Percentiles rank a stretch among this genome's conserved stretches.
phyloP scores from a whole-genome alignment of 2,113 vertebrate species.

The Clinocottus analis region DNA sequence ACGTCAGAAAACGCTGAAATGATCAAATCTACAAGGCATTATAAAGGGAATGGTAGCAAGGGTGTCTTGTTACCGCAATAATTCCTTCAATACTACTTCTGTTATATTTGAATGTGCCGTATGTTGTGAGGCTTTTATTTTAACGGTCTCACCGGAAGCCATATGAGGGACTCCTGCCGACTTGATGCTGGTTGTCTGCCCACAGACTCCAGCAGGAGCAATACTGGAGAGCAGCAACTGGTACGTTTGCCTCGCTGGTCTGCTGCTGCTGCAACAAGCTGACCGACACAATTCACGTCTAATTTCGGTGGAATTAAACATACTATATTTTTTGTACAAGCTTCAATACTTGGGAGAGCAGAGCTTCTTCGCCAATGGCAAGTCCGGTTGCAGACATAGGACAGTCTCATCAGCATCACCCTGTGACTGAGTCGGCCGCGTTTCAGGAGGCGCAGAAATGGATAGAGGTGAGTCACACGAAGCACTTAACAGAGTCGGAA shows the following conservation, averaged over 20 bases:
- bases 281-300: conserved; percentile 8
- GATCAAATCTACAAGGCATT: neutral
- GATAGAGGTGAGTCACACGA: conserved; percentile 89
- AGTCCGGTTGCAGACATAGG: conserved; percentile 85
- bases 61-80: neutral
- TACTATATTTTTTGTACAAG: neutral
- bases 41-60: neutral
- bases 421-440: conserved; percentile 83
- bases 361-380: conserved; percentile 86
- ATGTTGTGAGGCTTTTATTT: conserved; percentile 35
- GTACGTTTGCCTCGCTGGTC: conserved; percentile 39
- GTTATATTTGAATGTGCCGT: neutral
- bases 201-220: conserved; percentile 52
- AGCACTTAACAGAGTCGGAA: neutral
- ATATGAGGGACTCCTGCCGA: accelerated
- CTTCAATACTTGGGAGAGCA: conserved; percentile 23
- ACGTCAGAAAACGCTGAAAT: no score
- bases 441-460: conserved; percentile 92
- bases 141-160: conserved; percentile 25
- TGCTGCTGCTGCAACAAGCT: conserved; percentile 52
- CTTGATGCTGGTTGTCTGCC: conserved; percentile 24
- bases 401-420: conserved; percentile 81
- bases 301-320: conserved; percentile 28
- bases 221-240: conserved; percentile 51
- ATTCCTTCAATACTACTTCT: neutral